phyloP scores from a whole-genome alignment of 1,140 invertebrate genomes.

The Drosophila mauritiana region DNA sequence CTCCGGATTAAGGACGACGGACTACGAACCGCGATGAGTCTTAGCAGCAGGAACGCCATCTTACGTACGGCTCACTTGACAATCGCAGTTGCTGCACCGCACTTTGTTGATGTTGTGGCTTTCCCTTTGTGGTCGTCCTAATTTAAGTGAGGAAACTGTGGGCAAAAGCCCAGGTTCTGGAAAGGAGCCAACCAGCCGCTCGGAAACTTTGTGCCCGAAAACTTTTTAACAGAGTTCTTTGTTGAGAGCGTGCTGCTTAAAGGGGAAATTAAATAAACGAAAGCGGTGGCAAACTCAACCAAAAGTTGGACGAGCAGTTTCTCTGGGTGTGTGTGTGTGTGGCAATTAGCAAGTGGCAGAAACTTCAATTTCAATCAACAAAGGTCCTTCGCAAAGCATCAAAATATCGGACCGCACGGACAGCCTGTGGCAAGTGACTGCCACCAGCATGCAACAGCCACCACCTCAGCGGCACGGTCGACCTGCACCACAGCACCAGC shows the following conservation, averaged over 20 bases:
- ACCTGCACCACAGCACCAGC: constrained; percentile 51
- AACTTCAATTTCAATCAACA: not conserved
- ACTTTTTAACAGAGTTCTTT: constrained; percentile 68
- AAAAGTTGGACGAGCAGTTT: constrained; percentile 29
- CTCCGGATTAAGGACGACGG: constrained; percentile 2
- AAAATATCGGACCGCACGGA: constrained; percentile 81
- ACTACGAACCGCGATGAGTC: constrained; percentile 22
- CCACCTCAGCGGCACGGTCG: constrained; percentile 56
- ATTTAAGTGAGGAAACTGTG: constrained; percentile 44
- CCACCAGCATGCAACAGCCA: constrained; percentile 69
- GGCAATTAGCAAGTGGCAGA: constrained; percentile 53
- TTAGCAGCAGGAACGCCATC: constrained; percentile 55
- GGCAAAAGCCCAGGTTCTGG: not conserved
- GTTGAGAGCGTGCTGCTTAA: constrained; percentile 40
- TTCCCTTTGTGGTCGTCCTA: constrained; percentile 48
- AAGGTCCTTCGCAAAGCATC: constrained; percentile 45
- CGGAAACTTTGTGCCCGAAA: constrained; percentile 43
- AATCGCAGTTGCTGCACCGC: constrained; percentile 40
- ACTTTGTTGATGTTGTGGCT: constrained; percentile 46
- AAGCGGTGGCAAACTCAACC: constrained; percentile 31
- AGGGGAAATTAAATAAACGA: constrained; percentile 68
- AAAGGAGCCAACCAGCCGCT: not conserved
- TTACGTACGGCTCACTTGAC: constrained; percentile 62
- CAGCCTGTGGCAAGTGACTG: constrained; percentile 78
- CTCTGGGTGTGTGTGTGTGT: constrained; percentile 22